phyloP scores from a whole-genome alignment of 2,113 vertebrate genomes.

The Empidonax traillii region DNA sequence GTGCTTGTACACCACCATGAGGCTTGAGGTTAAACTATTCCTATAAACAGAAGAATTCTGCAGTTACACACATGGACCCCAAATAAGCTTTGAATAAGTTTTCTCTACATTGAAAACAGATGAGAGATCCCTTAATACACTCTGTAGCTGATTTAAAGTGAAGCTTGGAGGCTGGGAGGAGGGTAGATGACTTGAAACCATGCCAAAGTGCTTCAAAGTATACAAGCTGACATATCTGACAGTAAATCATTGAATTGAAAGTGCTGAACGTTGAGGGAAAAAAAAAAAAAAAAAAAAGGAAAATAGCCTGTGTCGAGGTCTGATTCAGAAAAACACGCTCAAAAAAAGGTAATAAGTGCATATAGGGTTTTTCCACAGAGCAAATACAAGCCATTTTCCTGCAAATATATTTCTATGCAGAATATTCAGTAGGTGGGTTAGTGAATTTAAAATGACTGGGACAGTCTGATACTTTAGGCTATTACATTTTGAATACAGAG shows the following conservation, averaged over 20 bases:
- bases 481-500: neutral
- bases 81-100: neutral
- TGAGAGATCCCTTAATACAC: neutral
- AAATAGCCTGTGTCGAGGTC: rapidly evolving
- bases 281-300: too few species aligned
- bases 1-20: constrained; percentile 61
- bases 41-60: neutral
- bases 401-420: neutral
- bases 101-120: neutral
- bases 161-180: neutral
- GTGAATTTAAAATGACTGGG: neutral
- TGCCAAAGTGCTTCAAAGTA: neutral
- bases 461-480: neutral
- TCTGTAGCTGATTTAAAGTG: neutral
- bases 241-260: neutral
- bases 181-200: neutral
- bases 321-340: neutral
- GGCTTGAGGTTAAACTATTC: constrained; percentile 58
- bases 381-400: neutral
- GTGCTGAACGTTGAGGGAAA: rapidly evolving
- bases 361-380: rapidly evolving
- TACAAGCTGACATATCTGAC: neutral
- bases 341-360: neutral
- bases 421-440: neutral
- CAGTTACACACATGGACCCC: neutral